Conservation (phyloP, 2,113 vertebrate genomes). For the Leucoraja erinaceus region DNA sequence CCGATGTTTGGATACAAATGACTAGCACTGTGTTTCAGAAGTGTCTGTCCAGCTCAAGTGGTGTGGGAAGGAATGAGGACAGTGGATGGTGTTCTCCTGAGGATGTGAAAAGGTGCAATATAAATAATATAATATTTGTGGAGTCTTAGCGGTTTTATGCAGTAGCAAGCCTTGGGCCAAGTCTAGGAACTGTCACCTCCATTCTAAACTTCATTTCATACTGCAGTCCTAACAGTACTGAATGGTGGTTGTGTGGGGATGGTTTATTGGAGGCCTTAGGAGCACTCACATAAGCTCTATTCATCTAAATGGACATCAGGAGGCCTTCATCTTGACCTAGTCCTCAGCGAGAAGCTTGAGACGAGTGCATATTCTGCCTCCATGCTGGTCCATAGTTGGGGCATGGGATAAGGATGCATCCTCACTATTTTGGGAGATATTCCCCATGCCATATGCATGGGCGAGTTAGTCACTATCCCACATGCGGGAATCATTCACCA, state of each 20-base stretch:
- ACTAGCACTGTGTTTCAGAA: not conserved
- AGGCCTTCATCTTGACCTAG: not conserved
- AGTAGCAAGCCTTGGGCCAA: not conserved
- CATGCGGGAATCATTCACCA: not conserved
- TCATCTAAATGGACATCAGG: not conserved
- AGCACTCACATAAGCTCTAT: not conserved
- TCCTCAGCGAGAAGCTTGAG: not conserved
- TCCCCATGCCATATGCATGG: too few relatives aligned
- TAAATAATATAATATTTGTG: too few relatives aligned
- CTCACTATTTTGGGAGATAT: not conserved
- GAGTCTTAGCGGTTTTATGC: not conserved
- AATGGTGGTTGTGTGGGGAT: not conserved
- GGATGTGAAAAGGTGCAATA: not conserved
- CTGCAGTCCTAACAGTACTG: not conserved
- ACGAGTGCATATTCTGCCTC: not conserved
- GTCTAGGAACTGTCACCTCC: not conserved
- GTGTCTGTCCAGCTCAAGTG: not conserved
- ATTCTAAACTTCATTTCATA: not conserved
- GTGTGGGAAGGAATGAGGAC: not conserved
- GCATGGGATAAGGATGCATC: not conserved
- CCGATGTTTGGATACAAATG: not conserved
- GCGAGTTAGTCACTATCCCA: too few relatives aligned
- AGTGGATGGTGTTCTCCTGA: not conserved
- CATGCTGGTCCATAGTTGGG: not conserved
- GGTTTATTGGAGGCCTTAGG: not conserved